phyloP scores from a whole-genome alignment of 1,140 invertebrate genomes.

The Nymphalis io region DNA sequence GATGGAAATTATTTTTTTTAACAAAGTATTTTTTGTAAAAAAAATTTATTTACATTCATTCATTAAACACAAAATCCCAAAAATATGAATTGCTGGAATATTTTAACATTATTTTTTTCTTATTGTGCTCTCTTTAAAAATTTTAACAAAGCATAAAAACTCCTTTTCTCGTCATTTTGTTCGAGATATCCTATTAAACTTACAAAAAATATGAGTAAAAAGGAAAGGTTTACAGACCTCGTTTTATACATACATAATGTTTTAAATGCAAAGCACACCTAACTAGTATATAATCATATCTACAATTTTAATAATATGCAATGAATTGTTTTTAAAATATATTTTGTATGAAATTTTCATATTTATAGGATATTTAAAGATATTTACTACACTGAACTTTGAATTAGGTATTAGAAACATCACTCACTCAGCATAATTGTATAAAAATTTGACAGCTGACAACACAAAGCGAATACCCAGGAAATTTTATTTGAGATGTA shows the following conservation, averaged over 20 bases:
- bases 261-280: conserved; percentile 13
- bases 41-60: not conserved
- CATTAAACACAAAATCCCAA: not conserved
- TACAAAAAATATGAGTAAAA: conserved; percentile 30
- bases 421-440: not conserved
- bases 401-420: not conserved
- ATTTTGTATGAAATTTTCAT: no score
- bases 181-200: conserved; percentile 24
- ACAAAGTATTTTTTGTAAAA: no score
- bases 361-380: not conserved
- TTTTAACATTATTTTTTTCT: not conserved
- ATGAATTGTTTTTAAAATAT: not conserved
- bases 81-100: conserved; percentile 1
- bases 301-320: no score
- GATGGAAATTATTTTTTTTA: no score
- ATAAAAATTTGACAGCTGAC: conserved; percentile 8
- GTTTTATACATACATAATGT: conserved; percentile 24
- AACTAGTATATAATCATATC: no score
- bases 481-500: conserved; percentile 24
- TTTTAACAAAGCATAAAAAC: conserved; percentile 9
- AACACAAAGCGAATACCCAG: conserved; percentile 8
- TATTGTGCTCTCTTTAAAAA: conserved; percentile 11
- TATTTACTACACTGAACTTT: not conserved
- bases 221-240: conserved; percentile 19
- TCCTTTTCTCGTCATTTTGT: conserved; percentile 8